A percentile compares a stretch with the other conserved stretches of the same genome.
Conservation (phyloP, 2,113 vertebrate species). For the Columba janthina region DNA sequence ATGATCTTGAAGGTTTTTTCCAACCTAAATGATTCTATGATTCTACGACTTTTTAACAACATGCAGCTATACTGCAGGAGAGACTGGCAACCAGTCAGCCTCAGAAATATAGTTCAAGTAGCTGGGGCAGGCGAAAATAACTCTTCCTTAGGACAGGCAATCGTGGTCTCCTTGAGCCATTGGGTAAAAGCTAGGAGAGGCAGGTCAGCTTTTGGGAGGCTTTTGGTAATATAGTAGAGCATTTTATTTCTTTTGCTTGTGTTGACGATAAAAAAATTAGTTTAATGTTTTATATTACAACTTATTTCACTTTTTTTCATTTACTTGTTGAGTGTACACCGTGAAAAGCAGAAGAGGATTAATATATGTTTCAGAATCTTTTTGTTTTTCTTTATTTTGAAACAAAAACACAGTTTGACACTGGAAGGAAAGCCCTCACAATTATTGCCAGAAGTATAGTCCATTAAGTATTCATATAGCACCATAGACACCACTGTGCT, state of each 20-base stretch:
- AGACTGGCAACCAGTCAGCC: not conserved
- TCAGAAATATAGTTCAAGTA: not conserved
- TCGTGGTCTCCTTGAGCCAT: rapidly evolving
- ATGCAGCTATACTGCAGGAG: not conserved
- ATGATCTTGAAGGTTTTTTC: too few relatives aligned
- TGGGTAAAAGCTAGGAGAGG: not conserved
- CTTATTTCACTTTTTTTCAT: not conserved
- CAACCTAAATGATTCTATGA: too few relatives aligned
- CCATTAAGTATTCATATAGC: not conserved
- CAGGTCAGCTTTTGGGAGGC: not conserved
- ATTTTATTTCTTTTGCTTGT: not conserved
- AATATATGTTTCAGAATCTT: not conserved
- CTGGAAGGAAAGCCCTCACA: not conserved
- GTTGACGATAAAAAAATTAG: not conserved
- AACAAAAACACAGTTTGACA: not conserved
- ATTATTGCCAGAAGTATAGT: not conserved
- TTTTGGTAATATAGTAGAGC: not conserved
- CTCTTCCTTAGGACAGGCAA: not conserved
- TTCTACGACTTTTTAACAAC: not conserved
- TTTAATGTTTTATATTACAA: not conserved
- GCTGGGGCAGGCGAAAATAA: not conserved
- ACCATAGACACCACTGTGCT: not conserved
- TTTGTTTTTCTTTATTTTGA: not conserved
- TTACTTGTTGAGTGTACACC: not conserved
- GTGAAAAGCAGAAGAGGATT: not conserved